Percentiles rank a stretch among this genome's conserved stretches.
phyloP scores from a whole-genome alignment of 2,113 vertebrate genomes.

The Entomyzon cyanotis region DNA sequence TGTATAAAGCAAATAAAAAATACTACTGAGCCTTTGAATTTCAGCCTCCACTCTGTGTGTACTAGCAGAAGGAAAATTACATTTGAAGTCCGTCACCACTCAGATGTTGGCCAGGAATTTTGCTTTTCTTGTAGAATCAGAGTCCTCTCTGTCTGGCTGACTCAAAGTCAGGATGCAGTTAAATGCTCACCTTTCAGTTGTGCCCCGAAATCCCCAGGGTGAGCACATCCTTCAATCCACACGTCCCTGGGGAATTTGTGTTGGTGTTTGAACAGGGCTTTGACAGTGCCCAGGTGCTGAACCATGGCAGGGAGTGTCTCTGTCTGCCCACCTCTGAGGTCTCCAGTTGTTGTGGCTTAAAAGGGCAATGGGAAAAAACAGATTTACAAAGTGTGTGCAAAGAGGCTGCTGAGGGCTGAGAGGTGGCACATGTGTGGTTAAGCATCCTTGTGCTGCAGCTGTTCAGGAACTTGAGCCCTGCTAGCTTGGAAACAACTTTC shows the following conservation, averaged over 20 bases:
- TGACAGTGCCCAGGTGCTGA: background rate
- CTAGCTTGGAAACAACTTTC: background rate
- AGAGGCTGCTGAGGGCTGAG: background rate
- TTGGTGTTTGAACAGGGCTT: background rate
- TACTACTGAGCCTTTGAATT: constrained; percentile 2
- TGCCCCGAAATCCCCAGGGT: background rate
- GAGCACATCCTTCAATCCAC: background rate
- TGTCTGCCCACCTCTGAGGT: background rate
- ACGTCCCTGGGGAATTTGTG: background rate
- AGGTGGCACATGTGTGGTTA: background rate
- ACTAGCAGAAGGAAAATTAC: background rate
- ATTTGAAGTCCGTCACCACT: background rate
- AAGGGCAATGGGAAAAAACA: background rate
- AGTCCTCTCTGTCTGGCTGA: background rate
- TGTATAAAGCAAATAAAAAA: constrained; percentile 6
- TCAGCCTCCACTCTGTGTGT: background rate
- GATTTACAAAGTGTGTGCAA: background rate
- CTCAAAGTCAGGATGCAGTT: background rate
- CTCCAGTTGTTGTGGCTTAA: background rate
- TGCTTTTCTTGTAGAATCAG: background rate
- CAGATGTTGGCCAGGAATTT: background rate
- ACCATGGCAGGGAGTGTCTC: background rate
- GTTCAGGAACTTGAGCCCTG: background rate
- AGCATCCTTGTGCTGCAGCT: background rate
- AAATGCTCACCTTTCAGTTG: background rate